Evolutionary conservation across 1,140 invertebrate genomes (phyloP).

Genomic region (Alviniconcha marisindica): DNA sequence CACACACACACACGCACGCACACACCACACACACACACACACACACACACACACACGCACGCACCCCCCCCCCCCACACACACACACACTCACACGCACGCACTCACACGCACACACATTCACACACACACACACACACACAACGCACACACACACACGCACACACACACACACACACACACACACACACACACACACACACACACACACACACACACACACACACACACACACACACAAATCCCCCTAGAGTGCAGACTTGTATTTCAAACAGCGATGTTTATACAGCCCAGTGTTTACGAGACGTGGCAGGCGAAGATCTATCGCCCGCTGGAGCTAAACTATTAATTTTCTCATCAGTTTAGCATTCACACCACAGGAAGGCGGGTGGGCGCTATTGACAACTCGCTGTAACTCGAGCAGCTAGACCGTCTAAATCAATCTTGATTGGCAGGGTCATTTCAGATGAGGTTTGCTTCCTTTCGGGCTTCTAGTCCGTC

Average conservation of each 20-base stretch:
- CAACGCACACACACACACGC: constrained; percentile 12
- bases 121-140: background rate
- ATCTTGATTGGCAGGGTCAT: background rate
- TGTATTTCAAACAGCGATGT: no score
- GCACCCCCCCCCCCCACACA: no score
- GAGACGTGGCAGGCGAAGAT: no score
- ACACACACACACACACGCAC: no score
- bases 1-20: no score
- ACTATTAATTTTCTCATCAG: background rate
- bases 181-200: background rate
- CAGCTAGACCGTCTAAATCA: background rate
- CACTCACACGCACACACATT: background rate
- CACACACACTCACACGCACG: background rate
- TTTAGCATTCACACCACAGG: background rate
- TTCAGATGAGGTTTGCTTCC: no score
- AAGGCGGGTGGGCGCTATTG: background rate
- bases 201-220: background rate
- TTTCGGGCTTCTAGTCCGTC: no score
- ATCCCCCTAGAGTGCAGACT: no score
- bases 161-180: background rate
- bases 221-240: background rate
- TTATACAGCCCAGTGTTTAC: no score
- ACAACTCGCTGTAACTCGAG: background rate
- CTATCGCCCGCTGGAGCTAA: background rate
- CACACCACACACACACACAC: no score